These are phyloP conservation scores for Alsophila aescularia DNA, from an alignment of 2,888 invertebrate genomes.

Conservation along the genomic window DNA sequence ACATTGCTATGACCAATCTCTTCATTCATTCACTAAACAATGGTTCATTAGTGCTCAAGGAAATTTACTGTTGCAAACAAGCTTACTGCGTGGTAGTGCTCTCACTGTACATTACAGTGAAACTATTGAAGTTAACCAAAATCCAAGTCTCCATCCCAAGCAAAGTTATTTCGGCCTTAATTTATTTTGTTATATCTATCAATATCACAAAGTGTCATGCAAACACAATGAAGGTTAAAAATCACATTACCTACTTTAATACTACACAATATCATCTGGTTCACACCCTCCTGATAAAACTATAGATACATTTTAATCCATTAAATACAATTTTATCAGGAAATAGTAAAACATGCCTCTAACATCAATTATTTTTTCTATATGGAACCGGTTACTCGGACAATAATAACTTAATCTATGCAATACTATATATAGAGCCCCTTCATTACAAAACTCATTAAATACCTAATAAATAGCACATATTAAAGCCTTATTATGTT, in stretches of 20 bases:
- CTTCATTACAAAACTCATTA: conserved; percentile 17
- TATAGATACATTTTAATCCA: not conserved
- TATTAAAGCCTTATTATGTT: conserved; percentile 16
- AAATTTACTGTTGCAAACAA: no score
- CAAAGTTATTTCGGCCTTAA: conserved; percentile 3
- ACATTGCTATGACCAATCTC: no score
- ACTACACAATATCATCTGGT: not conserved
- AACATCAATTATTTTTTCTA: not conserved
- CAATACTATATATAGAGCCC: conserved; percentile 21
- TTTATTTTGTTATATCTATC: conserved; percentile 36
- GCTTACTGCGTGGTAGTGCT: not conserved
- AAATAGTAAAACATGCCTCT: not conserved
- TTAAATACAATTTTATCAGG: not conserved
- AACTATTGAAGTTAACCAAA: not conserved
- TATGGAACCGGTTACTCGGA: not conserved
- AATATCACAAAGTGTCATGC: conserved; percentile 63
- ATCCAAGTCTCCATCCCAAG: conserved; percentile 12
- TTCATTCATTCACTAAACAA: no score
- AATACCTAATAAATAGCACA: conserved; percentile 24
- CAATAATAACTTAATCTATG: conserved; percentile 5
- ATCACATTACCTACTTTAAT: conserved; percentile 4
- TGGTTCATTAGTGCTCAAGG: no score
- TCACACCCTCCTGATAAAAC: not conserved
- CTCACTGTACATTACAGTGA: not conserved
- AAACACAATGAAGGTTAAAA: conserved; percentile 38